Evolutionary conservation across 92 coral and sea anemone genomes (phyloP).

Genomic region (Heteractis magnifica): DNA sequence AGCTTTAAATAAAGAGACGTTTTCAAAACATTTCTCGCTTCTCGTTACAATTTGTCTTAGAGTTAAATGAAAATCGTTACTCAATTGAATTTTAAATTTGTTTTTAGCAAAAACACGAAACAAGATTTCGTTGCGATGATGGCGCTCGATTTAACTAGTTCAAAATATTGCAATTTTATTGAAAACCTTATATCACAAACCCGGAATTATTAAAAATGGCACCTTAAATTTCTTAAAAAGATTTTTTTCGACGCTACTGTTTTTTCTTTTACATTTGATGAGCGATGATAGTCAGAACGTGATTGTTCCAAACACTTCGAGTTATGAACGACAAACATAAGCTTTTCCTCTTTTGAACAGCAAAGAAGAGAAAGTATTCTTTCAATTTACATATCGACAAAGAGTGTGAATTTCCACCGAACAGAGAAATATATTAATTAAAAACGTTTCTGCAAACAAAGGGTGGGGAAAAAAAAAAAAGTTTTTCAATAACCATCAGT

Average conservation of each 20-base stretch:
- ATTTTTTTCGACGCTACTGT: background rate
- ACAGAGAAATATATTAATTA: background rate
- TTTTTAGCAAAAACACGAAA: too few relatives aligned
- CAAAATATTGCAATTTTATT: too few relatives aligned
- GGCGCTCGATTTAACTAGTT: too few relatives aligned
- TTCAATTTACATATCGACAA: background rate
- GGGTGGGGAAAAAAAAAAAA: background rate
- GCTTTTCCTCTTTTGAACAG: constrained; percentile 8
- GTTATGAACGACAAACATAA: constrained; percentile 12
- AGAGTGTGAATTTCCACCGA: background rate
- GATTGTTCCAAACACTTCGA: constrained; percentile 23
- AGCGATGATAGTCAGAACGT: constrained; percentile 2
- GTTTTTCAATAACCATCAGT: too few relatives aligned
- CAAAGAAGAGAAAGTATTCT: background rate
- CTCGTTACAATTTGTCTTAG: too few relatives aligned
- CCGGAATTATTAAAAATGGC: background rate
- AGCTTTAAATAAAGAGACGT: too few relatives aligned
- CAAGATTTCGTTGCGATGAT: too few relatives aligned
- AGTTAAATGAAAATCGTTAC: too few relatives aligned
- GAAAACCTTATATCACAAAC: too few relatives aligned
- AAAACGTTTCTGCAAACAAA: background rate
- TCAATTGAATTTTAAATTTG: too few relatives aligned
- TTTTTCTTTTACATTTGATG: background rate
- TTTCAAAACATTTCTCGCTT: too few relatives aligned
- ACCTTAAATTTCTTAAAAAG: background rate